phyloP scores from a whole-genome alignment of 2,113 vertebrate species.

The Pterocles burchelli region DNA sequence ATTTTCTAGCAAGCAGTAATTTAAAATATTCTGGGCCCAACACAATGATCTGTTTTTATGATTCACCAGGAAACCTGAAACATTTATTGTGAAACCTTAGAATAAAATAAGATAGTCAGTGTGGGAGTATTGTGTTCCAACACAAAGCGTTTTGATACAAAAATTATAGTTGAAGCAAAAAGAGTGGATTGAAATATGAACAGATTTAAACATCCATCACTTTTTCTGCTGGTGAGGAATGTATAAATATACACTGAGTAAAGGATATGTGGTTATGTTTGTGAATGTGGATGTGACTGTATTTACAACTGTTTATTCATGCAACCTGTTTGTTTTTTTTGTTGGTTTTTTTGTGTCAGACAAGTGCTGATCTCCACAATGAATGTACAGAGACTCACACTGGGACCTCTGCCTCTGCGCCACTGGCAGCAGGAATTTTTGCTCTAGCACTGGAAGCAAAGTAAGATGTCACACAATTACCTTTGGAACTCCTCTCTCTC shows the following conservation, averaged over 20 bases:
- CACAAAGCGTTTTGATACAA: constrained; percentile 62
- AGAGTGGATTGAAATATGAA: constrained; percentile 42
- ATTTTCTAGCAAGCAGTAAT: constrained; percentile 64
- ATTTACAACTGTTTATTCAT: not conserved
- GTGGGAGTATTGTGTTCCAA: constrained; percentile 72
- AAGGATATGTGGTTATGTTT: not conserved
- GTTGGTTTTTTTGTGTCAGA: constrained; percentile 70
- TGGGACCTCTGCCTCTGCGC: constrained; percentile 94
- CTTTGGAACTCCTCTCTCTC: not conserved
- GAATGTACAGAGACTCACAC: constrained; percentile 97
- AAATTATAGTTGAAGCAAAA: constrained; percentile 68
- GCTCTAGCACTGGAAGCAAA: constrained; percentile 95
- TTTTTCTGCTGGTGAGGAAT: not conserved
- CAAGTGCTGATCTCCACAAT: constrained; percentile 93
- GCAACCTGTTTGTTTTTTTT: not conserved
- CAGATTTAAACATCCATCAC: constrained; percentile 4
- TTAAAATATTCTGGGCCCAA: constrained; percentile 72
- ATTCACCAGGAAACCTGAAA: constrained; percentile 72
- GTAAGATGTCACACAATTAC: constrained; percentile 74
- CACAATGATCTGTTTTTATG: constrained; percentile 75
- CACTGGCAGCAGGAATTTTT: constrained; percentile 95
- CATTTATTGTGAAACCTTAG: constrained; percentile 67
- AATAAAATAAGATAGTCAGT: constrained; percentile 61
- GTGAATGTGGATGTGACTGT: not conserved
- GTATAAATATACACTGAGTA: rapidly evolving